These are phyloP conservation scores for Lethenteron camtschaticum DNA, from an alignment of 2,113 vertebrate genomes.

Conservation along the genomic window DNA sequence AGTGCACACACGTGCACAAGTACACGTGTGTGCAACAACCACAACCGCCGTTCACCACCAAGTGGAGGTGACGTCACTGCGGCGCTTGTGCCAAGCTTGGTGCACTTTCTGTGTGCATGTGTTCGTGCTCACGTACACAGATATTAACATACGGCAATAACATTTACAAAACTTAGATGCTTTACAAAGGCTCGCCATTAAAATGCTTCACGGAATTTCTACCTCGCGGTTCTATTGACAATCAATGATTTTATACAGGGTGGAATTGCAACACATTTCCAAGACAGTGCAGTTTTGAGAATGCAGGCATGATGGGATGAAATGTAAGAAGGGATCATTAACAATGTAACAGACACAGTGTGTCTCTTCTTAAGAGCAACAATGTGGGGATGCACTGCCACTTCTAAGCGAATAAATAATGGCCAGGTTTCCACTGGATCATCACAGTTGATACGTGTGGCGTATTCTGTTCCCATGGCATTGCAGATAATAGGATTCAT, in stretches of 20 bases:
- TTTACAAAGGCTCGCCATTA: background rate
- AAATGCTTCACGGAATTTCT: background rate
- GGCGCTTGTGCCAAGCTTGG: background rate
- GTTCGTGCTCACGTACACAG: background rate
- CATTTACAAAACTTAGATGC: slow-evolving; percentile 1
- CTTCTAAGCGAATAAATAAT: no score
- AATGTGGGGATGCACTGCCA: no score
- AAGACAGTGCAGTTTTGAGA: background rate
- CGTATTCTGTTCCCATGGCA: no score
- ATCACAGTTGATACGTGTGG: no score
- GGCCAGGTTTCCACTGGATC: no score
- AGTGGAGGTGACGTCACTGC: background rate
- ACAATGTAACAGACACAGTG: no score
- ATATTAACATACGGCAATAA: background rate
- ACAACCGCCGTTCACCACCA: slow-evolving; percentile 6
- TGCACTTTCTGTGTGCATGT: background rate
- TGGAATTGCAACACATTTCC: background rate
- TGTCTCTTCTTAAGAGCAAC: no score
- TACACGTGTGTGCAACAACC: slow-evolving; percentile 12
- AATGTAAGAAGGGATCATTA: no score
- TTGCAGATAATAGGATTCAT: no score
- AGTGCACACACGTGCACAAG: slow-evolving; percentile 7
- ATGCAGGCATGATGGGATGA: background rate
- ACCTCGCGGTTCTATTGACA: background rate
- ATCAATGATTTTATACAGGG: background rate